These are phyloP conservation scores for Babyrousa celebensis DNA, from an alignment of 2,797 vertebrate genomes.

Conservation along the genomic window DNA sequence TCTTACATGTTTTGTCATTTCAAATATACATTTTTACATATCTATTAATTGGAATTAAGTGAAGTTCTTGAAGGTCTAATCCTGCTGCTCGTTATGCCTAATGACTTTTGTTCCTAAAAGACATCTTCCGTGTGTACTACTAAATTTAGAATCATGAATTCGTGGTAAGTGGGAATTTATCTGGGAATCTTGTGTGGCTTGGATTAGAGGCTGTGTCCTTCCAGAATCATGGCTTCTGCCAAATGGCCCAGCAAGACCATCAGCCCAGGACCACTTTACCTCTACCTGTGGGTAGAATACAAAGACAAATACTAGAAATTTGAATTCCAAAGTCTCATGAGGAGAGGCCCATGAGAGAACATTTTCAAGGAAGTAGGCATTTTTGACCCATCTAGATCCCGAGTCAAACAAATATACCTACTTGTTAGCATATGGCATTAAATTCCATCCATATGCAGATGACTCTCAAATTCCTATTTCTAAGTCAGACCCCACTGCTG, in stretches of 20 bases:
- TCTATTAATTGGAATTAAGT: constrained; percentile 22
- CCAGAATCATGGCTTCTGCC: not conserved
- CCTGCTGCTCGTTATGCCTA: not conserved
- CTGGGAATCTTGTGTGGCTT: constrained; percentile 10
- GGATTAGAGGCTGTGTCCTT: not conserved
- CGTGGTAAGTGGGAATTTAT: not conserved
- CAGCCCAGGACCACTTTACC: not conserved
- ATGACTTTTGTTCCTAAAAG: not conserved
- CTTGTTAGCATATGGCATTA: not conserved
- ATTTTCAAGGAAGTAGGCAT: not conserved
- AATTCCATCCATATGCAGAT: not conserved
- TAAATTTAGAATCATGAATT: not conserved
- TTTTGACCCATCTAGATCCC: not conserved
- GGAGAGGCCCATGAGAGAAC: not conserved
- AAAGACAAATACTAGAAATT: constrained; percentile 5
- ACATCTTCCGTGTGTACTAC: not conserved
- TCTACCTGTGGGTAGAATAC: not conserved
- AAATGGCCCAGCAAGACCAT: not conserved
- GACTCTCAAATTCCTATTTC: not conserved
- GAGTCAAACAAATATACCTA: not conserved
- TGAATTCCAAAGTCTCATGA: not conserved
- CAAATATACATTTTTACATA: not conserved
- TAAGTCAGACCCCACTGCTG: not conserved
- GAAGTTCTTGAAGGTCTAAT: not conserved
- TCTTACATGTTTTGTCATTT: constrained; percentile 25